Base-by-base conservation (phyloP, 2,888 invertebrate genomes). In the Gibbula magus region DNA sequence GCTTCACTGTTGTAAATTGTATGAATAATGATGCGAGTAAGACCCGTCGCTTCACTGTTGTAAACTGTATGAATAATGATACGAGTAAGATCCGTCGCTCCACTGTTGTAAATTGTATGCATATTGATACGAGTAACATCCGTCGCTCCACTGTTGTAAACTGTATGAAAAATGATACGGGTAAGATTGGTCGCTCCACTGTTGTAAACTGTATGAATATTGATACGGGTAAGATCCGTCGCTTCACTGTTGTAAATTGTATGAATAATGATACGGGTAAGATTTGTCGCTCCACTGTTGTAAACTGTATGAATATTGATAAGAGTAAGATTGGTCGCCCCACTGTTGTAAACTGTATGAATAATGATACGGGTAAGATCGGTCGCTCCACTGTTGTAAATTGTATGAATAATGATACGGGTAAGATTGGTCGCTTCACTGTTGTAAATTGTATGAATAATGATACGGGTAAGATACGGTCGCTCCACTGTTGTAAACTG, bases 121-220 rank as follows among this genome's bases (percentile, higher is more conserved):
- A 87, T 20, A 87, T 88, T 18, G 85, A 87, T 39, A 75, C 87
- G 84, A 87, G 88, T 88, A 81, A n/a, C n/a, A n/a, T n/a, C n/a
- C n/a, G n/a, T n/a, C n/a, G n/a, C n/a, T 88, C 88, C 0, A 88
- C 88, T n/a, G 88, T 88, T 0, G 88, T 88, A 25, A 88, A 85
- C 82, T 88, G 88, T 75, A 22, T 85, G 45, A 86, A 87, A n/a
- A 87, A 87, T 18, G 85, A 87, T 39, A 75, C 87, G 84, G 88
- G 88, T 88, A 81, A n/a, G n/a, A n/a, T n/a, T n/a, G n/a, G n/a
- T n/a, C n/a, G n/a, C n/a, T 88, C 88, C 0, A 88, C 88, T n/a
- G 88, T 88, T 0, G 88, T 88, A 25, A 88, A 85, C 82, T 88
- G 88, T 75, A 22, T 85, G 45, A 86, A 87, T 20, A 87, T 88